phyloP scores from a whole-genome alignment of 1,140 invertebrate genomes.

The Homarus americanus region DNA sequence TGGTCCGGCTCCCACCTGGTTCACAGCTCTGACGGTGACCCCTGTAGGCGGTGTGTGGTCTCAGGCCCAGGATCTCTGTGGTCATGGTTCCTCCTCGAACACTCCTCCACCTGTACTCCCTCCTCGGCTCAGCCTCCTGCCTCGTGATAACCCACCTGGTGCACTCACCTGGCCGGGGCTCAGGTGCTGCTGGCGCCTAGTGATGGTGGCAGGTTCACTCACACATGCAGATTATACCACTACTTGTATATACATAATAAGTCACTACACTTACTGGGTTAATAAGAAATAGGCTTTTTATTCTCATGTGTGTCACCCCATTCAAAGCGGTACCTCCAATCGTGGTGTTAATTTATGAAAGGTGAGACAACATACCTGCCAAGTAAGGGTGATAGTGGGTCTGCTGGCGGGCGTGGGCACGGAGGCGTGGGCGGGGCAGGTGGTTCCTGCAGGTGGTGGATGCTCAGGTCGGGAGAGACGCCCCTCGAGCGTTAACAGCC shows the following conservation, averaged over 20 bases:
- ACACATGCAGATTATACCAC: too few relatives aligned
- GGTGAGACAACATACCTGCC: conserved; percentile 79
- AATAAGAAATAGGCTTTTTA: background rate
- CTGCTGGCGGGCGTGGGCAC: conserved; percentile 77
- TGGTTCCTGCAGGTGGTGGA: conserved; percentile 75
- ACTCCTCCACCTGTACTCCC: conserved; percentile 76
- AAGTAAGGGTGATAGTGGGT: conserved; percentile 78
- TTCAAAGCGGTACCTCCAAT: too few relatives aligned
- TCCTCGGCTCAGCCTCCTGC: conserved; percentile 75
- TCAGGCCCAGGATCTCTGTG: conserved; percentile 70
- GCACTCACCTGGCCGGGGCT: conserved; percentile 78
- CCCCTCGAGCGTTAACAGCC: conserved; percentile 78
- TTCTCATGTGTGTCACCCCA: background rate
- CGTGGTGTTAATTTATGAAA: too few relatives aligned
- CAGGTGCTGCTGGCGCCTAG: conserved; percentile 58
- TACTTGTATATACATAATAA: too few relatives aligned
- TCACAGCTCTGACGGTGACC: conserved; percentile 78
- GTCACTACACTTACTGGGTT: too few relatives aligned
- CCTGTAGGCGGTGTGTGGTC: conserved; percentile 79
- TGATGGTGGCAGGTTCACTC: too few relatives aligned
- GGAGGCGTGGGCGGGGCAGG: conserved; percentile 78
- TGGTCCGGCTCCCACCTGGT: conserved; percentile 76
- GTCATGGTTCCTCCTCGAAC: conserved; percentile 45
- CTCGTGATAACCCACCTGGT: conserved; percentile 75
- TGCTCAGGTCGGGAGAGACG: conserved; percentile 74